Conservation (phyloP, 1,140 invertebrate species). For the Centruroides sculpturatus region DNA sequence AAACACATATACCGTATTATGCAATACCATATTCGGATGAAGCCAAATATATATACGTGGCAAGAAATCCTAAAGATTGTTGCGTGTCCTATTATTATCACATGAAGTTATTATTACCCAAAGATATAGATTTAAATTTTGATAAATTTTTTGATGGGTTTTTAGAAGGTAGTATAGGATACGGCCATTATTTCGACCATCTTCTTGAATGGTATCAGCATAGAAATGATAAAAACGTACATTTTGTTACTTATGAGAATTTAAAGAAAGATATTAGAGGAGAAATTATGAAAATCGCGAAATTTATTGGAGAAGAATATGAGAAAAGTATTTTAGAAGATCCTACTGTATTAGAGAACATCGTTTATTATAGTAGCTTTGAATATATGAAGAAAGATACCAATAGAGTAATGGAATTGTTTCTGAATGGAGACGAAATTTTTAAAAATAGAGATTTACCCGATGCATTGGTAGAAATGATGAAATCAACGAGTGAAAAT, state of each 20-base stretch:
- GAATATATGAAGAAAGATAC: neutral
- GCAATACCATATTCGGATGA: constrained; percentile 38
- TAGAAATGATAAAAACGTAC: constrained; percentile 21
- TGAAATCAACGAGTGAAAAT: too few species aligned
- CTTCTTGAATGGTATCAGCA: constrained; percentile 24
- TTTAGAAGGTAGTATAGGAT: constrained; percentile 22
- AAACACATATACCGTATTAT: constrained; percentile 49
- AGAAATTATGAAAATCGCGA: neutral
- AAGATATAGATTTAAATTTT: constrained; percentile 20
- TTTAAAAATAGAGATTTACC: too few species aligned
- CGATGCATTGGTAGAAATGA: too few species aligned
- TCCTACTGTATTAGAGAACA: neutral
- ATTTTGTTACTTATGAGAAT: neutral
- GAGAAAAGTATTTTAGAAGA: neutral
- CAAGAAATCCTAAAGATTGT: constrained; percentile 18
- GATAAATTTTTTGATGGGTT: constrained; percentile 28
- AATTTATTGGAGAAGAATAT: neutral
- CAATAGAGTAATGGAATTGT: neutral
- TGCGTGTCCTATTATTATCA: constrained; percentile 18
- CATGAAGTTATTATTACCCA: neutral
- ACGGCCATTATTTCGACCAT: constrained; percentile 31
- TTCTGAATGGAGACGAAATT: too few species aligned
- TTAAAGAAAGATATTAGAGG: neutral
- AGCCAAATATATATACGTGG: constrained; percentile 33
- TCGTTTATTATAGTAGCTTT: neutral